Evolutionary conservation across 1,140 invertebrate genomes (phyloP), one percentile per base, ranked within the genome.

Genomic region (Ips typographus): DNA sequence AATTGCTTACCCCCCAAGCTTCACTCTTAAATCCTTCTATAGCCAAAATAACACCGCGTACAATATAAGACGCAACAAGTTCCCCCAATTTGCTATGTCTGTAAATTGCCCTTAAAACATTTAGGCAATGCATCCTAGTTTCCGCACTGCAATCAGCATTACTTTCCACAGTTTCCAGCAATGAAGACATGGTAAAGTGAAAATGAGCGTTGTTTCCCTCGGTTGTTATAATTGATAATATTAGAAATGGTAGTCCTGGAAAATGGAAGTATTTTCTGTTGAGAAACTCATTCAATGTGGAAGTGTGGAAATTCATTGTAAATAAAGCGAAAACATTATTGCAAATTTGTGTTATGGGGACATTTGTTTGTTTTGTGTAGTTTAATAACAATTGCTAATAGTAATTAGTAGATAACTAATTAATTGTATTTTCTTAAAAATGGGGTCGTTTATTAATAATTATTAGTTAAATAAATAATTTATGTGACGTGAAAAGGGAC

Each of bases 51-150:
- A 96, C 81, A 62, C 89, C 92, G 57, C 87, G 82, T 2, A 87
- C 86, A 22, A 94, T 85, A 81, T 90, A 95, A 5, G 86, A 83
- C 52, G 86, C 85, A 0, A 93, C 87, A 67, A 86, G 79, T 66
- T 94, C 91, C 39, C 88, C 87, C 6, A 98, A 82, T 65, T 88
- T 84, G 40, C 88, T 86, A 79, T 95, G 89, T 60, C 89, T 85
- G 75, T 89, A 94, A 40, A 98, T 79, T 1, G 90, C 88, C 72
- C 94, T 82, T 56, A 98, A 82, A 64, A 97, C 92, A 82, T 98
- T 96, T 66, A 96, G 79, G 3, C 90, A 86, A 83, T 97, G 95
- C 49, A 90, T 89, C 76, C 90, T 85, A 0, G 84, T 82, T 76
- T 85, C 86, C 36, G 72, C 67, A 55, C 69, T 67, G 4, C 59